Evolutionary conservation across 2,888 invertebrate genomes (phyloP).

Genomic region (Endomychus coccineus): DNA sequence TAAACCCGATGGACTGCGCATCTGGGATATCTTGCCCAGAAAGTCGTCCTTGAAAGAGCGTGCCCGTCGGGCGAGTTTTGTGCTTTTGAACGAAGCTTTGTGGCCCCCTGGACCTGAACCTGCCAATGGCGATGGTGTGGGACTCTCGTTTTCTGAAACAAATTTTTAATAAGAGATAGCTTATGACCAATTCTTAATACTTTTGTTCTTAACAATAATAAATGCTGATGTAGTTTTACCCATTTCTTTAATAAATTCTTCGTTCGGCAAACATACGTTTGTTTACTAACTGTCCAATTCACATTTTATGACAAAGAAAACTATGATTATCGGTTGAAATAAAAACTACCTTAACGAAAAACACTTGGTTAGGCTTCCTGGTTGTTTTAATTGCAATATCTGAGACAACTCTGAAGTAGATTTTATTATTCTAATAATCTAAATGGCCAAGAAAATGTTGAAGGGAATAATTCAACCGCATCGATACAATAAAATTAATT

Average conservation of each 20-base stretch:
- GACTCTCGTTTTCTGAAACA: constrained; percentile 35
- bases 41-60: constrained; percentile 90
- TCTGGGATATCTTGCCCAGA: constrained; percentile 81
- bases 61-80: constrained; percentile 78
- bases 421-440: too few species aligned
- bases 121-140: constrained; percentile 35
- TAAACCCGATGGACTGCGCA: constrained; percentile 63
- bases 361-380: too few species aligned
- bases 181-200: not conserved
- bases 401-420: too few species aligned
- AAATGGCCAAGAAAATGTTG: too few species aligned
- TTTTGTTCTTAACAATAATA: not conserved
- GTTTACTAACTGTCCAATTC: too few species aligned
- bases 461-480: too few species aligned
- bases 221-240: not conserved
- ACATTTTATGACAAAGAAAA: too few species aligned
- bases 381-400: too few species aligned
- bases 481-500: too few species aligned
- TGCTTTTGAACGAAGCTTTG: constrained; percentile 72
- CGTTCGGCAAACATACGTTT: too few species aligned
- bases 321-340: too few species aligned
- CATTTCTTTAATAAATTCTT: not conserved
- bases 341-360: too few species aligned
- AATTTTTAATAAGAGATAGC: not conserved
- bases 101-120: constrained; percentile 55